Conservation (phyloP, 2,113 vertebrate genomes). For the Cichladusa arquata region DNA sequence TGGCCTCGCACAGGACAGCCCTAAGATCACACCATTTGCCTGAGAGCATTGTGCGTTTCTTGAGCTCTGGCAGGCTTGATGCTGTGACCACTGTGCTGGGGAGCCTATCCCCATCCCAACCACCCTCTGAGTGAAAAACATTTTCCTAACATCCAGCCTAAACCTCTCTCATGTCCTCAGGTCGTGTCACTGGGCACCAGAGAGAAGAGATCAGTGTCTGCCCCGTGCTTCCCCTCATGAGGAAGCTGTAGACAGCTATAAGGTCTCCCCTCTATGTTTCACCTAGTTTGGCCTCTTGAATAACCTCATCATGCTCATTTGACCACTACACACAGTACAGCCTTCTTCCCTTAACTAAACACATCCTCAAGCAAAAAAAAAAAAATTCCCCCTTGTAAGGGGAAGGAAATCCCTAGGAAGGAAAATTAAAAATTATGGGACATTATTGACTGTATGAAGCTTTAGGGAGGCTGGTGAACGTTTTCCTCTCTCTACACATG, state of each 20-base stretch:
- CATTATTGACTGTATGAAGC: background rate
- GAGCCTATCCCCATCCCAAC: background rate
- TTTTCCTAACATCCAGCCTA: background rate
- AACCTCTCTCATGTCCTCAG: background rate
- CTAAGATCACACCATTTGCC: background rate
- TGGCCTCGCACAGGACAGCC: background rate
- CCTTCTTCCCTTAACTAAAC: background rate
- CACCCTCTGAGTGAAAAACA: background rate
- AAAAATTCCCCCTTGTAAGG: background rate
- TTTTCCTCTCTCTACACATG: background rate
- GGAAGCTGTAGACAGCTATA: too few species aligned
- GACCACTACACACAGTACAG: background rate
- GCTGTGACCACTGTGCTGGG: background rate
- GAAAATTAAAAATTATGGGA: background rate
- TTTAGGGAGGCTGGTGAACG: background rate
- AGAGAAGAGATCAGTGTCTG: background rate
- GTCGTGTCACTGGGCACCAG: background rate
- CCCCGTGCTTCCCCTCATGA: background rate
- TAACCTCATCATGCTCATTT: background rate
- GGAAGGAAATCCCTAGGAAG: background rate
- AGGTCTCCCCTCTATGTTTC: background rate
- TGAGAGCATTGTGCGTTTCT: background rate
- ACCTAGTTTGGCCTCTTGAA: background rate
- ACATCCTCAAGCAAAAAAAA: background rate
- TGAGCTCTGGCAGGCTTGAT: background rate